Conservation (phyloP, 2,888 invertebrate genomes). For the Cheiracanthium punctorium region DNA sequence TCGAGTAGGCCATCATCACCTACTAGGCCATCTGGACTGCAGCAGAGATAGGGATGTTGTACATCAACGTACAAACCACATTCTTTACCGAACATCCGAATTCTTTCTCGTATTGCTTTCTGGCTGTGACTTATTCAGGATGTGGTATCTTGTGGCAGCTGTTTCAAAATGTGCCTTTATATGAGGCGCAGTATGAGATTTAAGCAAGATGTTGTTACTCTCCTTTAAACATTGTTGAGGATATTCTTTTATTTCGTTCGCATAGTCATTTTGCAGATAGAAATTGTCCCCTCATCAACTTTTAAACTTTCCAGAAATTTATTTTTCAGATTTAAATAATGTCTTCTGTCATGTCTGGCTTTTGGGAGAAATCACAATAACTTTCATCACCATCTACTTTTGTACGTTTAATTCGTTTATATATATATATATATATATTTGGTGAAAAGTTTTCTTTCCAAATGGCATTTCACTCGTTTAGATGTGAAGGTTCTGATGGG, state of each 20-base stretch:
- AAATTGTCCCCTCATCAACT: not conserved
- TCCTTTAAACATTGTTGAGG: not conserved
- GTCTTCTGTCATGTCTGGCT: not conserved
- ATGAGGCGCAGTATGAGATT: not conserved
- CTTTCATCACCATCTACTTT: not conserved
- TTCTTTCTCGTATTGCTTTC: too few relatives aligned
- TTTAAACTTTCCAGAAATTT: not conserved
- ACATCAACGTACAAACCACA: slow-evolving; percentile 11
- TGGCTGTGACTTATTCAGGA: not conserved
- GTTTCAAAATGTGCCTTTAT: not conserved
- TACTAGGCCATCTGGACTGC: slow-evolving; percentile 24
- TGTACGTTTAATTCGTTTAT: not conserved
- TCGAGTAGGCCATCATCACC: slow-evolving; percentile 11
- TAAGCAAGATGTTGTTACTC: not conserved
- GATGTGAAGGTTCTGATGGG: not conserved
- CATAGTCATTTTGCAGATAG: not conserved
- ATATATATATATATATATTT: too few relatives aligned
- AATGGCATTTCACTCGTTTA: not conserved
- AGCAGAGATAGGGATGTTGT: not conserved
- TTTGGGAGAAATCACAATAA: not conserved
- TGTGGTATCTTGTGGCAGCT: not conserved
- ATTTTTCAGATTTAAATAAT: not conserved
- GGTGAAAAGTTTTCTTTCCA: not conserved
- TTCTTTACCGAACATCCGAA: too few relatives aligned
- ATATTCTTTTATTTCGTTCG: not conserved